Evolutionary conservation across 1,140 invertebrate genomes (phyloP).

Genomic region (Trachymyrmex cornetzi): DNA sequence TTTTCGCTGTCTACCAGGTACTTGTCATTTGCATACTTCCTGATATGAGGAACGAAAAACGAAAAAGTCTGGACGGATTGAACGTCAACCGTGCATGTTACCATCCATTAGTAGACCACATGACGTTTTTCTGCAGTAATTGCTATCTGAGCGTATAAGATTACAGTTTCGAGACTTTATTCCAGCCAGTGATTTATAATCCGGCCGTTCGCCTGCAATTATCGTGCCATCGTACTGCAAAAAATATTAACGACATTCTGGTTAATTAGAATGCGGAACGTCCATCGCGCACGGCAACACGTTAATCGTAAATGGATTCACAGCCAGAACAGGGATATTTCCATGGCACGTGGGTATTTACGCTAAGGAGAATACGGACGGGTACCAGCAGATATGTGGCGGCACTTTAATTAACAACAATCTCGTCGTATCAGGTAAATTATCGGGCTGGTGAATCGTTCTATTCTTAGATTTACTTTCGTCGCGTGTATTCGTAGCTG

Average conservation of each 20-base stretch:
- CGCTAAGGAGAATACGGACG: slow-evolving; percentile 69
- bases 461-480: not conserved
- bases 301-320: slow-evolving; percentile 80
- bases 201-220: not conserved
- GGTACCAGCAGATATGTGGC: slow-evolving; percentile 85
- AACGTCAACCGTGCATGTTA: not conserved
- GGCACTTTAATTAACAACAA: slow-evolving; percentile 84
- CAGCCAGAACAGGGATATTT: slow-evolving; percentile 83
- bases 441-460: slow-evolving; percentile 38
- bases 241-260: slow-evolving; percentile 35
- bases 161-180: slow-evolving; percentile 18
- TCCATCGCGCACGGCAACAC: slow-evolving; percentile 80
- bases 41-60: not conserved
- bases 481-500: slow-evolving; percentile 75
- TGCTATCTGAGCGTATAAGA: not conserved
- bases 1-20: slow-evolving; percentile 77
- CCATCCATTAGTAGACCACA: slow-evolving; percentile 3
- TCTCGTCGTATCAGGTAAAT: slow-evolving; percentile 77
- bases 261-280: slow-evolving; percentile 83
- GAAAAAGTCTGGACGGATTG: slow-evolving; percentile 7
- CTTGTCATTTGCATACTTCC: slow-evolving; percentile 25
- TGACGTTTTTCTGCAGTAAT: slow-evolving; percentile 26
- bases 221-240: not conserved
- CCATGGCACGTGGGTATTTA: slow-evolving; percentile 89
- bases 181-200: slow-evolving; percentile 1